Evolutionary conservation across 2,888 invertebrate species (phyloP), one percentile per base, ranked within the genome.

Genomic region (Eupithecia dodoneata): DNA sequence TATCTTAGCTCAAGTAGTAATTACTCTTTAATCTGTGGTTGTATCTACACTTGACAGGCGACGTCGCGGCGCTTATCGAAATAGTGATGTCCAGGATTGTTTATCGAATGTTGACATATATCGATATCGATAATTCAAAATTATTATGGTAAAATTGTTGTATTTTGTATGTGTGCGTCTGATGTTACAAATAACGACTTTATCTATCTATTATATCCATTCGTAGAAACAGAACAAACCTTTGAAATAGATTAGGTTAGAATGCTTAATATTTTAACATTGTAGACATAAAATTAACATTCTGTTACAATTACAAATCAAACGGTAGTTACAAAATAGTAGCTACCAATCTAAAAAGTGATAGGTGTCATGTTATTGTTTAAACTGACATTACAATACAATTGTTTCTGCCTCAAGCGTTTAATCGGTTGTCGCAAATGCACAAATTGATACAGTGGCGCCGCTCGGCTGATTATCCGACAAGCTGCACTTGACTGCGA

Each of bases 401-500:
- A 79, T 76, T 75, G 79, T 79, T 76, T 71, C 74, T 74, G 73
- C 74, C 65, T 52, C 66, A 15, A 73, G 74, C 72, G 73, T 73
- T 76, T 79, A 79, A 75, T 79, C 76, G 66, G 76, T 66, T 76
- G 79, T 79, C 79, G 74, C 76, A 66, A 79, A 79, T 72, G 74
- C 79, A 79, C 79, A 79, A 79, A 79, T 76, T 79, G 76, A 79
- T 76, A 76, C 79, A 79, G 79, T 79, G 79, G 79, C 79, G 79
- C 79, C 79, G 66, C 44, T 76, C 72, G 49, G 55, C 72, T 74
- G 79, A 76, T 76, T 79, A 79, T 72, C 73, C 67, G 76, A 78
- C 74, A 79, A 74, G 74, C 78, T 72, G 73, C 79, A 79, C 79
- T 79, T 76, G 79, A 76, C 78, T 79, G 72, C 70, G 76, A 79